Conservation (phyloP, 2,888 invertebrate species). For the Drosophila stalkeri region DNA sequence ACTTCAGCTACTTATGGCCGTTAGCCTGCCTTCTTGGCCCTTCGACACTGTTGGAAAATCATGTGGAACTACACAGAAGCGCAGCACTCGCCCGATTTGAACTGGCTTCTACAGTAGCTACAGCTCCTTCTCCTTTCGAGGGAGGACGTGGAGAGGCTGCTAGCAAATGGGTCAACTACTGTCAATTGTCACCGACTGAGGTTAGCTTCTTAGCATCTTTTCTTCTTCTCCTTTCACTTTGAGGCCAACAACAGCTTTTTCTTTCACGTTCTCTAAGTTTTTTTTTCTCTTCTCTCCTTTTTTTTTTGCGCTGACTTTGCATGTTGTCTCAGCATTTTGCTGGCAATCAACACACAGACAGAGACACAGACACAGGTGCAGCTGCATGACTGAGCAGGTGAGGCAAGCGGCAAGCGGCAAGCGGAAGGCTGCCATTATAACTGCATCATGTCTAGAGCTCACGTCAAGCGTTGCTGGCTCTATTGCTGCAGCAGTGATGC, state of each 20-base stretch:
- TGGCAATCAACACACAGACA: conserved; percentile 24
- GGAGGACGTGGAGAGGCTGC: neutral
- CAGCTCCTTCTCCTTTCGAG: neutral
- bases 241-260: conserved; percentile 26
- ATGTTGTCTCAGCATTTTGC: conserved; percentile 39
- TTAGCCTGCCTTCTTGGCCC: neutral
- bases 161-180: conserved; percentile 70
- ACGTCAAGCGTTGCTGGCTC: conserved; percentile 9
- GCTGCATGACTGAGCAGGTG: conserved; percentile 26
- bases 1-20: conserved; percentile 50
- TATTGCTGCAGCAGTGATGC: conserved; percentile 7
- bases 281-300: conserved; percentile 15
- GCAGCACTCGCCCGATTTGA: neutral
- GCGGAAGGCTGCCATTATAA: conserved; percentile 37
- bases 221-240: conserved; percentile 25
- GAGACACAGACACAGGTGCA: conserved; percentile 18
- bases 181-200: conserved; percentile 71
- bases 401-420: too few species aligned
- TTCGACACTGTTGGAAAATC: neutral
- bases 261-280: conserved; percentile 15
- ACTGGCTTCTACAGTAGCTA: neutral
- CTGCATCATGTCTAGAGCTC: conserved; percentile 28
- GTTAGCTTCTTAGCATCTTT: conserved; percentile 23
- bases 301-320: conserved; percentile 60
- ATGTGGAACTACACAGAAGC: conserved; percentile 3